phyloP scores from a whole-genome alignment of 1,140 invertebrate genomes.

The Drosophila punjabiensis region DNA sequence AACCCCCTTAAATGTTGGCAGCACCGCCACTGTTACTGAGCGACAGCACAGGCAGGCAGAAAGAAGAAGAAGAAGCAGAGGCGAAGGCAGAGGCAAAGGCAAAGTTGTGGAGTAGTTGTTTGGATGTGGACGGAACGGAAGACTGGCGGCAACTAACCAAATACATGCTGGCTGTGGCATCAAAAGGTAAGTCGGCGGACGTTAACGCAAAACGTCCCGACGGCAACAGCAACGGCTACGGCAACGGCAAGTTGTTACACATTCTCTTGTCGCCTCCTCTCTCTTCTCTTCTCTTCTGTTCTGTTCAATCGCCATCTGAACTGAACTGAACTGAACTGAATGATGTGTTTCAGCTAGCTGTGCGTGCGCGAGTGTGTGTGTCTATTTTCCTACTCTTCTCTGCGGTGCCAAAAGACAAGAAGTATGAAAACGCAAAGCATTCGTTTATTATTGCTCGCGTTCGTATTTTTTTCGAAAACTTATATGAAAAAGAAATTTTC shows the following conservation, averaged over 20 bases:
- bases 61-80: slow-evolving; percentile 34
- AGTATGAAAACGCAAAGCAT: slow-evolving; percentile 36
- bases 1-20: slow-evolving; percentile 16
- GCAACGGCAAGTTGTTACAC: slow-evolving; percentile 19
- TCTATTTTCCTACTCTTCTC: slow-evolving; percentile 42
- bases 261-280: slow-evolving; percentile 23
- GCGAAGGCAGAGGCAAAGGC: slow-evolving; percentile 43
- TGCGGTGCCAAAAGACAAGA: slow-evolving; percentile 42
- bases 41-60: slow-evolving; percentile 33
- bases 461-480: slow-evolving; percentile 62
- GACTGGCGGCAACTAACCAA: slow-evolving; percentile 76
- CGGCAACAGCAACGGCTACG: slow-evolving; percentile 8
- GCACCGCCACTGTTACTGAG: slow-evolving; percentile 58
- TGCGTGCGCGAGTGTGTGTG: slow-evolving; percentile 29
- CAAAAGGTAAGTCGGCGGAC: slow-evolving; percentile 30
- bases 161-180: slow-evolving; percentile 38
- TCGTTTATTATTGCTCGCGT: slow-evolving; percentile 61
- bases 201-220: slow-evolving; percentile 19
- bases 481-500: slow-evolving; percentile 79
- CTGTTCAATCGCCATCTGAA: slow-evolving; percentile 44
- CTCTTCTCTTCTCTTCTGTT: slow-evolving; percentile 19
- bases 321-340: slow-evolving; percentile 31
- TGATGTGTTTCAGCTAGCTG: slow-evolving; percentile 31
- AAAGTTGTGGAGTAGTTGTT: slow-evolving; percentile 76
- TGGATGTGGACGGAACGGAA: slow-evolving; percentile 79